Conservation (phyloP, 2,888 invertebrate genomes). For the Ellobium chinense region DNA sequence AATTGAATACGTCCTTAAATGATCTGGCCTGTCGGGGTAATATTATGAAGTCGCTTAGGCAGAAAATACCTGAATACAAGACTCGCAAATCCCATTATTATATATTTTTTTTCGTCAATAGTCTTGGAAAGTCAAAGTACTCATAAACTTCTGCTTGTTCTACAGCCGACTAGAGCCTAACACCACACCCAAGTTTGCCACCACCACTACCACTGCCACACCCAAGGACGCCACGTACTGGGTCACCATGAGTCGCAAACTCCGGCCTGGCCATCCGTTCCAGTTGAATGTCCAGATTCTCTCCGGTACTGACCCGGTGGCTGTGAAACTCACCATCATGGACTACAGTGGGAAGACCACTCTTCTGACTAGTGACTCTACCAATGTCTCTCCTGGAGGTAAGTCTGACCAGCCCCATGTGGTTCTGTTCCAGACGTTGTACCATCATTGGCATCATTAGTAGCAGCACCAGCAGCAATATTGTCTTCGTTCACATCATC, state of each 20-base stretch:
- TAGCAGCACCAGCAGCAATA: no score
- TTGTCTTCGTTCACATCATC: no score
- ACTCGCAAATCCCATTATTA: no score
- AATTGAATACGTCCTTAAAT: no score
- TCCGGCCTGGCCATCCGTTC: background rate
- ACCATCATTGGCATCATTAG: no score
- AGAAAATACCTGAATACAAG: no score
- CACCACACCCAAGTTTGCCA: background rate
- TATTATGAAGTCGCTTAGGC: no score
- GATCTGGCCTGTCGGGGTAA: no score
- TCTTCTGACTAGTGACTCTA: background rate
- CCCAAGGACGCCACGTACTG: constrained; percentile 31
- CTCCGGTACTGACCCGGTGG: background rate
- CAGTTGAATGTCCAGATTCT: background rate
- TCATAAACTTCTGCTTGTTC: background rate
- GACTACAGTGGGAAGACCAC: background rate
- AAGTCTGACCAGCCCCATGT: background rate
- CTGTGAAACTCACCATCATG: background rate
- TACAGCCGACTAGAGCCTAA: no score
- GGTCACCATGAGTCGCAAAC: constrained; percentile 9
- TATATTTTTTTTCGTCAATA: no score
- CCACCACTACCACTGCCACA: background rate
- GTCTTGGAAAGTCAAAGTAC: no score
- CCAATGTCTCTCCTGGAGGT: constrained; percentile 23
- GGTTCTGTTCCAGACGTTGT: no score